Conservation (phyloP, 2,113 vertebrate species). For the Theristicus caerulescens region DNA sequence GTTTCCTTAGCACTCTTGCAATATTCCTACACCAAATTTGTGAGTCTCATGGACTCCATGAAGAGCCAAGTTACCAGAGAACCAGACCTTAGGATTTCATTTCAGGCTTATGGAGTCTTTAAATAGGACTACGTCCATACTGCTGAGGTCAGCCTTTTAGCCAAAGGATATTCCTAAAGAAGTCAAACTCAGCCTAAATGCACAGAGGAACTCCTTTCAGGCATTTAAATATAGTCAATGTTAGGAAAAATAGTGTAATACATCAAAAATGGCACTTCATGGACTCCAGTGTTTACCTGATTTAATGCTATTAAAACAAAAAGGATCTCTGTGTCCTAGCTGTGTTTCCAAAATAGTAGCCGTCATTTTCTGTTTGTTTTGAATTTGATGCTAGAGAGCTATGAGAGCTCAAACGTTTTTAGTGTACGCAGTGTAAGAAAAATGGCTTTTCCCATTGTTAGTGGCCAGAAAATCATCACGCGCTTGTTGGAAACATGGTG, state of each 20-base stretch:
- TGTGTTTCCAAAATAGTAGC: conserved; percentile 68
- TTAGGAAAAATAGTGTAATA: neutral
- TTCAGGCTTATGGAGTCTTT: neutral
- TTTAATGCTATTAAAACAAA: neutral
- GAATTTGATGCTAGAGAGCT: neutral
- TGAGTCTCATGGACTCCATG: neutral
- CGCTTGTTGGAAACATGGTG: neutral
- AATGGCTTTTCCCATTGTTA: neutral
- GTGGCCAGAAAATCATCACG: neutral
- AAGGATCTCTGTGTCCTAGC: conserved; percentile 32
- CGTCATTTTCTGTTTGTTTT: conserved; percentile 62
- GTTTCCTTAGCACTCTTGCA: neutral
- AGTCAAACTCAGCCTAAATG: neutral
- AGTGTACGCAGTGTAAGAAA: neutral
- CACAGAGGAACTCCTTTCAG: neutral
- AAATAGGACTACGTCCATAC: neutral
- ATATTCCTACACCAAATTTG: neutral
- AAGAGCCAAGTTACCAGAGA: neutral
- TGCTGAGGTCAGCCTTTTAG: neutral
- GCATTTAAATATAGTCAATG: neutral
- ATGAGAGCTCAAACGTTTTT: conserved; percentile 1
- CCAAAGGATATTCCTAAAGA: neutral
- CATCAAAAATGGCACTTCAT: neutral
- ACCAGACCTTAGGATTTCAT: neutral
- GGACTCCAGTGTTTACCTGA: neutral